These are phyloP conservation scores for Trachemys scripta DNA, from an alignment of 2,113 vertebrate species.

Conservation along the genomic window DNA sequence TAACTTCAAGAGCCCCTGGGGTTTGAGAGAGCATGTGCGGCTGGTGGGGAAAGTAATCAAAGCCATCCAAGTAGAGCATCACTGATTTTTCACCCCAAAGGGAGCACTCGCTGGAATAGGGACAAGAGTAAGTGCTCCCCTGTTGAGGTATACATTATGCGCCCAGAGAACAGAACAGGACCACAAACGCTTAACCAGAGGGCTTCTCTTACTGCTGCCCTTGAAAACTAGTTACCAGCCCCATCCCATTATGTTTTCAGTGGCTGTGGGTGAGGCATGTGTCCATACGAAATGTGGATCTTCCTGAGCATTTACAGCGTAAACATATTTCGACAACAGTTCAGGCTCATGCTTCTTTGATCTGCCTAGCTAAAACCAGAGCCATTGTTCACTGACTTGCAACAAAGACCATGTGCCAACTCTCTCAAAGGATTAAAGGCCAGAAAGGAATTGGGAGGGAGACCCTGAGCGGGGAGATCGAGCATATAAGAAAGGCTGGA, in stretches of 20 bases:
- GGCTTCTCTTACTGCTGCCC: background rate
- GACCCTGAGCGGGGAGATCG: background rate
- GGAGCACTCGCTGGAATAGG: background rate
- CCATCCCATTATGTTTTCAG: background rate
- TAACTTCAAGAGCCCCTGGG: background rate
- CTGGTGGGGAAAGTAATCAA: background rate
- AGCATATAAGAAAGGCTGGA: background rate
- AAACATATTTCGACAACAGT: background rate
- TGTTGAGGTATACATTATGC: background rate
- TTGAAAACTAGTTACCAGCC: background rate
- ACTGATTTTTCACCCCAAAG: background rate
- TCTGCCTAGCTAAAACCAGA: background rate
- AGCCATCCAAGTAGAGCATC: background rate
- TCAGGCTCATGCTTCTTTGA: background rate
- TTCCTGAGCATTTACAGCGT: background rate
- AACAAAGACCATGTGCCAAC: background rate
- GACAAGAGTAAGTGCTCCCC: background rate
- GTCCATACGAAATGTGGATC: background rate
- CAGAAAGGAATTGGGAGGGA: background rate
- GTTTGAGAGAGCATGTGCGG: background rate
- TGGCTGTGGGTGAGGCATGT: background rate
- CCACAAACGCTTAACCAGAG: background rate
- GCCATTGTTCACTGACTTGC: background rate
- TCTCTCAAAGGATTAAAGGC: background rate
- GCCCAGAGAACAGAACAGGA: background rate